phyloP scores from a whole-genome alignment of 2,888 invertebrate species.

The Molanna angustata region DNA sequence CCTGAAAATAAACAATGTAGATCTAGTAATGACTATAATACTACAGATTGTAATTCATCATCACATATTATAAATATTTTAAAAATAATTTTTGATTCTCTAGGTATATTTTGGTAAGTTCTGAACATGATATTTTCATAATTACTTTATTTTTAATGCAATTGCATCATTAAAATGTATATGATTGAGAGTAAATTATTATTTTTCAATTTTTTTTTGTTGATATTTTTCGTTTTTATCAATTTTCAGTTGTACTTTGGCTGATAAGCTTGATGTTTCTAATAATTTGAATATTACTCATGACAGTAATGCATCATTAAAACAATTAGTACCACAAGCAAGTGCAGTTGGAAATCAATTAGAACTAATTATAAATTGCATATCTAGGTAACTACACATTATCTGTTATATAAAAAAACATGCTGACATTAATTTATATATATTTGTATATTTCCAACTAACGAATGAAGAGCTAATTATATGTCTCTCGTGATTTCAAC shows the following conservation, averaged over 20 bases:
- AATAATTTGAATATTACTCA: conserved; percentile 5
- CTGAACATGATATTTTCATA: background rate
- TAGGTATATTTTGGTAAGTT: conserved; percentile 1
- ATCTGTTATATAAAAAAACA: too few species aligned
- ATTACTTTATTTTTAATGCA: background rate
- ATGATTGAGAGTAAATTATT: too few species aligned
- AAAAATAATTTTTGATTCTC: background rate
- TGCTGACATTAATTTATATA: too few species aligned
- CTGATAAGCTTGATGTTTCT: conserved; percentile 9
- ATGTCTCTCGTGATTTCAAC: too few species aligned
- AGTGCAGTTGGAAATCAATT: conserved; percentile 16
- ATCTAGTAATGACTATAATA: background rate
- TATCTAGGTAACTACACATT: conserved; percentile 10
- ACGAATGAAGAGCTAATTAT: too few species aligned
- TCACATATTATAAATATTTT: background rate
- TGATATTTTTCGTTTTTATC: too few species aligned
- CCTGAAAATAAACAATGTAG: too few species aligned
- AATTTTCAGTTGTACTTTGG: conserved; percentile 9
- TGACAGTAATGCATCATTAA: background rate
- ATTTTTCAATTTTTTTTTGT: too few species aligned
- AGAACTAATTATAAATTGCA: conserved; percentile 10
- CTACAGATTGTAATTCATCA: background rate
- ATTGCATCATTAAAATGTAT: background rate
- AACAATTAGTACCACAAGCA: conserved; percentile 11
- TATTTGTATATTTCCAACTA: too few species aligned